Evolutionary conservation across 2,888 invertebrate genomes (phyloP).

Genomic region (Ormyrus rosae): DNA sequence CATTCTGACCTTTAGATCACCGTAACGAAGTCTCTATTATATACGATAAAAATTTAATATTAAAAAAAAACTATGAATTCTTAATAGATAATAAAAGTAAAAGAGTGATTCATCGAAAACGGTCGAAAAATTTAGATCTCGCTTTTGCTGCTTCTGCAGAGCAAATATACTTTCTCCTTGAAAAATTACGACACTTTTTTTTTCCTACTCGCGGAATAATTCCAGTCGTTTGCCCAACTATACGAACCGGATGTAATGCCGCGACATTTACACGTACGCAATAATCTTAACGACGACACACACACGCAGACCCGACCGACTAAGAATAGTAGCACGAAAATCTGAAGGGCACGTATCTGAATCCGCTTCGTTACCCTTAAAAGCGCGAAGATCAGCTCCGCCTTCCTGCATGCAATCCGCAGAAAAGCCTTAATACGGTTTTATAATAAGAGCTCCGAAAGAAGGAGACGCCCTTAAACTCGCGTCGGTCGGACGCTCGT

Average conservation of each 20-base stretch:
- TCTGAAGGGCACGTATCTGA: conserved; percentile 25
- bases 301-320: background rate
- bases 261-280: background rate
- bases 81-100: no score
- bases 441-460: background rate
- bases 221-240: background rate
- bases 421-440: background rate
- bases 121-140: no score
- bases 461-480: background rate
- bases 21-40: no score
- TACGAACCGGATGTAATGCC: conserved; percentile 8
- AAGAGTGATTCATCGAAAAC: no score
- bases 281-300: background rate
- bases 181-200: conserved; percentile 7
- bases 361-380: conserved; percentile 35
- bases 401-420: background rate
- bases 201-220: background rate
- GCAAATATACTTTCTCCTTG: background rate
- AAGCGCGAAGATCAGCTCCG: background rate
- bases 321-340: conserved; percentile 11
- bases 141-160: no score
- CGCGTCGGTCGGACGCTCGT: background rate
- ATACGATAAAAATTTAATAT: no score
- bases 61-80: no score
- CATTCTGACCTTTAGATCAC: no score